A percentile compares a stretch with the other conserved stretches of the same genome.
Conservation (phyloP, 2,797 vertebrate genomes). For the Cyprinodon diabolis region DNA sequence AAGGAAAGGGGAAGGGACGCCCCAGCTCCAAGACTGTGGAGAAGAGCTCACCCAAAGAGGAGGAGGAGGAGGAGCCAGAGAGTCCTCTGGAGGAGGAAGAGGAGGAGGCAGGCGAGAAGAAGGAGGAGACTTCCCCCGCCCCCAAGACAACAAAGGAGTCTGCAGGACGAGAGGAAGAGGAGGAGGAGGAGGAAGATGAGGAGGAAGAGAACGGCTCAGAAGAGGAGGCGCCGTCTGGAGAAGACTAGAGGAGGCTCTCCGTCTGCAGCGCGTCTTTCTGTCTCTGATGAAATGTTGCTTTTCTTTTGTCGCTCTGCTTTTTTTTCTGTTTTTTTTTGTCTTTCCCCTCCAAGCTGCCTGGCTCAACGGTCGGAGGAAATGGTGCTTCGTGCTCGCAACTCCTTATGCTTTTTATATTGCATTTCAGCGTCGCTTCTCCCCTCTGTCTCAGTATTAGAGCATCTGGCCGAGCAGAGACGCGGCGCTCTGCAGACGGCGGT, state of each 20-base stretch:
- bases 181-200: conserved; percentile 72
- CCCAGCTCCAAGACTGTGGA: conserved; percentile 92
- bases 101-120: conserved; percentile 81
- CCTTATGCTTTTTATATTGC: not conserved
- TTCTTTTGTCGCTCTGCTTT: conserved; percentile 66
- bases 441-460: conserved; percentile 26
- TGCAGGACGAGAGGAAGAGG: conserved; percentile 63
- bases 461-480: conserved; percentile 56
- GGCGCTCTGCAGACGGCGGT: too few species aligned
- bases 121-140: conserved; percentile 85
- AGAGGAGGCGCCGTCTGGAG: conserved; percentile 95
- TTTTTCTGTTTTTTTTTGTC: conserved; percentile 13
- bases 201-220: conserved; percentile 94
- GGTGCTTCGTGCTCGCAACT: conserved; percentile 49
- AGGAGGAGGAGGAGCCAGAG: conserved; percentile 78
- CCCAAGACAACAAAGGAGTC: conserved; percentile 85
- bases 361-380: conserved; percentile 80
- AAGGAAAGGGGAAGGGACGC: conserved; percentile 97
- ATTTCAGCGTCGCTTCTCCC: not conserved
- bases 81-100: conserved; percentile 84
- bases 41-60: conserved; percentile 96
- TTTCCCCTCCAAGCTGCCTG: conserved; percentile 71
- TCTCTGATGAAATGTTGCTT: conserved; percentile 52
- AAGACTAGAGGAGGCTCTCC: conserved; percentile 87
- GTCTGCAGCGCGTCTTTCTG: conserved; percentile 46